A percentile compares a stretch with the other conserved stretches of the same genome.
Evolutionary conservation across 1,140 invertebrate genomes (phyloP).

Genomic region (Meloidogyne chitwoodi): DNA sequence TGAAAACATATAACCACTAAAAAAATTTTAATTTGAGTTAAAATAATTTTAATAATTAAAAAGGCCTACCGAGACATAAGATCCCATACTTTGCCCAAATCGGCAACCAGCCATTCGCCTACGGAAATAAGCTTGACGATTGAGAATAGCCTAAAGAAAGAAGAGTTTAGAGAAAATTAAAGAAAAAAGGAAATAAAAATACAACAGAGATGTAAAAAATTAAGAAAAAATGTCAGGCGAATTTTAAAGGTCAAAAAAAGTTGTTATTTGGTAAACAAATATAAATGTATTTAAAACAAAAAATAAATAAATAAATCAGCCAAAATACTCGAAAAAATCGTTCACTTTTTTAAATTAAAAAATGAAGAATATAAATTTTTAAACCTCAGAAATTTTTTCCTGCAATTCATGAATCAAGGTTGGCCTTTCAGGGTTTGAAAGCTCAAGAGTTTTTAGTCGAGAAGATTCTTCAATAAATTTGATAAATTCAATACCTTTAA

Average conservation of each 20-base stretch:
- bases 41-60: slow-evolving; percentile 28
- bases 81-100: slow-evolving; percentile 61
- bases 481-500: slow-evolving; percentile 12
- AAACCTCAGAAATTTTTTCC: slow-evolving; percentile 7
- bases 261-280: too few relatives aligned
- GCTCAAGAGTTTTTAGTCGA: background rate
- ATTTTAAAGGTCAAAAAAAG: too few relatives aligned
- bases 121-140: background rate
- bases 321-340: too few relatives aligned
- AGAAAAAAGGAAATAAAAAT: too few relatives aligned
- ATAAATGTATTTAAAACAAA: too few relatives aligned
- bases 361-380: too few relatives aligned
- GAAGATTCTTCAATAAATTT: slow-evolving; percentile 19
- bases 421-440: slow-evolving; percentile 3
- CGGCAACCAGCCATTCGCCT: slow-evolving; percentile 36
- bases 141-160: background rate
- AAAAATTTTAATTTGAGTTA: background rate
- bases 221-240: too few relatives aligned
- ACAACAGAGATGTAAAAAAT: too few relatives aligned
- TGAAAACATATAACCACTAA: slow-evolving; percentile 61
- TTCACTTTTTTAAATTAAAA: too few relatives aligned
- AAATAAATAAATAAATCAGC: too few relatives aligned
- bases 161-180: background rate
- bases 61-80: slow-evolving; percentile 59
- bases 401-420: background rate